Conservation (phyloP, 2,797 vertebrate genomes). For the Chelmon rostratus region DNA sequence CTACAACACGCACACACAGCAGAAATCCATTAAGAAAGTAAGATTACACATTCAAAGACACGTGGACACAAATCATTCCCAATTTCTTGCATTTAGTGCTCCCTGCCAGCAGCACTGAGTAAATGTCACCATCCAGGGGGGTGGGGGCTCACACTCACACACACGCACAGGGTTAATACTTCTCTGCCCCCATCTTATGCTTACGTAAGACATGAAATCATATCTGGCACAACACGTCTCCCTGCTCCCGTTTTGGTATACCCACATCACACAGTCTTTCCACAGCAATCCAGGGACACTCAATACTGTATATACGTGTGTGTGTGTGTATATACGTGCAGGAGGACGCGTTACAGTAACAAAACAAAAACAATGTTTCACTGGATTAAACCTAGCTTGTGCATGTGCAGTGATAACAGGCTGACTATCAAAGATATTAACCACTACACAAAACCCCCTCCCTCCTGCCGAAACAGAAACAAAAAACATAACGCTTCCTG, state of each 20-base stretch:
- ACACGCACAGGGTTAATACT: slow-evolving; percentile 54
- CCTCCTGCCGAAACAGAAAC: slow-evolving; percentile 7
- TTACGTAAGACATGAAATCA: slow-evolving; percentile 82
- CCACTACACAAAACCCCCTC: background rate
- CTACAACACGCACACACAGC: slow-evolving; percentile 68
- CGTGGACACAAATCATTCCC: background rate
- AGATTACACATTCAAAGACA: slow-evolving; percentile 18
- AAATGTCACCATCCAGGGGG: slow-evolving; percentile 35
- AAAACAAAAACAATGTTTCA: background rate
- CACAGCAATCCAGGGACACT: slow-evolving; percentile 54
- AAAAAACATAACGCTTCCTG: slow-evolving; percentile 14
- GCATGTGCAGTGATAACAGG: slow-evolving; percentile 16
- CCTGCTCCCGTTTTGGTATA: slow-evolving; percentile 66
- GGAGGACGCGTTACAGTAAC: background rate
- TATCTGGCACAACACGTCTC: slow-evolving; percentile 77
- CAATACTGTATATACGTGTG: slow-evolving; percentile 9
- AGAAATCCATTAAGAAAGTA: slow-evolving; percentile 20
- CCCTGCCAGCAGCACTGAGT: slow-evolving; percentile 29
- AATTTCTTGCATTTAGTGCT: background rate
- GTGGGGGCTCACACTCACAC: background rate
- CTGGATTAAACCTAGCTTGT: background rate
- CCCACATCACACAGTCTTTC: slow-evolving; percentile 73
- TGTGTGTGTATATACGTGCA: background rate
- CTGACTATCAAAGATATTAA: slow-evolving; percentile 17
- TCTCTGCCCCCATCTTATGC: slow-evolving; percentile 63